Evolutionary conservation across 2,797 vertebrate genomes (phyloP).

Genomic region (Liasis olivaceus): DNA sequence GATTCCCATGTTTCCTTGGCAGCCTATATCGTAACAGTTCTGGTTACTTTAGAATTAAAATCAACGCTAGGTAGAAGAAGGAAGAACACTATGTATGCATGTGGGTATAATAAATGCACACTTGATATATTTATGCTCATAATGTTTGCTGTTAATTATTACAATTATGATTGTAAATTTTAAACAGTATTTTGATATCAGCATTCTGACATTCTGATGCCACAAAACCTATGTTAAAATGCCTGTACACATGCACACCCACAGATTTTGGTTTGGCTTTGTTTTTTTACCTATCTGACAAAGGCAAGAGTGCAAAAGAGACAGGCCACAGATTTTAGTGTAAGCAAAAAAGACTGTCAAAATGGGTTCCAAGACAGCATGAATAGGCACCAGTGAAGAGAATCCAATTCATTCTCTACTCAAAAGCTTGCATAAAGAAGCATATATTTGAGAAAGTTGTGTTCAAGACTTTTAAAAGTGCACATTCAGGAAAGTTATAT

Average conservation of each 20-base stretch:
- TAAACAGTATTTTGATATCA: neutral
- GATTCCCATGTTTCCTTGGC: neutral
- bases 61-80: neutral
- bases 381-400: neutral
- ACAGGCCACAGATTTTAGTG: neutral
- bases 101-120: neutral
- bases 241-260: neutral
- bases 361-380: neutral
- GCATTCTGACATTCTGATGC: neutral
- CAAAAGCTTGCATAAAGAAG: neutral
- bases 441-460: neutral
- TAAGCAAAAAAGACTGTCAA: neutral
- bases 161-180: neutral
- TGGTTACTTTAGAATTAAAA: neutral
- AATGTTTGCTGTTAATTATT: neutral
- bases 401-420: neutral
- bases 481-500: neutral
- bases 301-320: neutral
- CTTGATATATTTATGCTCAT: neutral
- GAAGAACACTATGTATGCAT: neutral
- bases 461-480: neutral
- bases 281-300: neutral
- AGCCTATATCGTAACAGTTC: neutral
- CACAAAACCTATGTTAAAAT: neutral
- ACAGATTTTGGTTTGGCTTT: neutral